Percentiles rank a stretch among this genome's conserved stretches.
These are phyloP conservation scores for Campoplex capitator DNA, from an alignment of 2,888 invertebrate species.

Conservation along the genomic window DNA sequence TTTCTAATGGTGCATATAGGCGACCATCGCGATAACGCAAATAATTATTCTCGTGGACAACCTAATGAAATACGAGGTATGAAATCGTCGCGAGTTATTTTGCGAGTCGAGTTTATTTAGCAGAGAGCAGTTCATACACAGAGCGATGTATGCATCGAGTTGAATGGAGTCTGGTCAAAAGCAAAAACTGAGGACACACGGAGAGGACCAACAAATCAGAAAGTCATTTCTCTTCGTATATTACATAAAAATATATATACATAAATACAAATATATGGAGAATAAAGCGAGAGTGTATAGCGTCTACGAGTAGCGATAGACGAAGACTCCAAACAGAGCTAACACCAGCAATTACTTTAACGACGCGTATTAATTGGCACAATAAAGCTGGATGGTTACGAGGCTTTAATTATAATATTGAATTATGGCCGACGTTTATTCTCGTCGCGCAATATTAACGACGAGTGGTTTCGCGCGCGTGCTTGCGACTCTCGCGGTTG, in stretches of 20 bases:
- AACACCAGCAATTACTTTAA: slow-evolving; percentile 80
- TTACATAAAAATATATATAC: slow-evolving; percentile 7
- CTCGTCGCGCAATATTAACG: slow-evolving; percentile 76
- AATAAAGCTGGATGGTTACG: slow-evolving; percentile 79
- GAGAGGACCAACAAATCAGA: slow-evolving; percentile 45
- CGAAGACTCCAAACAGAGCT: slow-evolving; percentile 61
- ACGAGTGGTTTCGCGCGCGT: slow-evolving; percentile 59
- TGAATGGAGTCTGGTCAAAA: slow-evolving; percentile 17
- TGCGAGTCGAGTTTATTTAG: slow-evolving; percentile 35
- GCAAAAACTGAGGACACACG: slow-evolving; percentile 47
- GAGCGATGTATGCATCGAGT: slow-evolving; percentile 6
- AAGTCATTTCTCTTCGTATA: slow-evolving; percentile 13
- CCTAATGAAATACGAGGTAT: slow-evolving; percentile 50
- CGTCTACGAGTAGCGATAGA: slow-evolving; percentile 22
- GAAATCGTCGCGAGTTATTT: slow-evolving; percentile 47
- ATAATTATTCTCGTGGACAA: slow-evolving; percentile 30
- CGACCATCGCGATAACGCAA: slow-evolving; percentile 2
- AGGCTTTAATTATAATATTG: slow-evolving; percentile 83
- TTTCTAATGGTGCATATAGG: not conserved
- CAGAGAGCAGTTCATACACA: not conserved
- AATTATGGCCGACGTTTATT: slow-evolving; percentile 82
- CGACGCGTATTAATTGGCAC: slow-evolving; percentile 81
- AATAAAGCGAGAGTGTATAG: slow-evolving; percentile 36
- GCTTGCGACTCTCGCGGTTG: slow-evolving; percentile 48
- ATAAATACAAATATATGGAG: slow-evolving; percentile 25